phyloP scores from a whole-genome alignment of 1,140 invertebrate species.

The Oncopodura yosiiana region DNA sequence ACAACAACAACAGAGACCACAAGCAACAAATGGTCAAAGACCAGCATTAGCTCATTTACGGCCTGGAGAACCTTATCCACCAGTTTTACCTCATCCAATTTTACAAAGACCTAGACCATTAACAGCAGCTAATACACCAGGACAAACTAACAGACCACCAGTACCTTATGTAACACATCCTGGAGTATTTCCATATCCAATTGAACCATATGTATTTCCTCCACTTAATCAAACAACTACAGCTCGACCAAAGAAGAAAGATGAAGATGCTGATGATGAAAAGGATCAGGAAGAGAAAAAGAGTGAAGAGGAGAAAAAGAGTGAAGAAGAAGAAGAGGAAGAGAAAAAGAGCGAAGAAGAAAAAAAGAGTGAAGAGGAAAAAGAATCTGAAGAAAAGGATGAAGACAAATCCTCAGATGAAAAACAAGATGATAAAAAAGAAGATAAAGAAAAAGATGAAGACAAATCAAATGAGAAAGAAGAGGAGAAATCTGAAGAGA shows the following conservation, averaged over 20 bases:
- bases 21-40: not conserved
- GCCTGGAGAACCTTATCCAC: slow-evolving; percentile 11
- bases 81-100: slow-evolving; percentile 1
- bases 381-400: not conserved
- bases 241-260: not conserved
- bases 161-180: slow-evolving; percentile 15
- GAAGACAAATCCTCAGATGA: not conserved
- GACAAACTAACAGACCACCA: slow-evolving; percentile 3
- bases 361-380: not conserved
- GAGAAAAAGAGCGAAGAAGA: not conserved
- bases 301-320: not conserved
- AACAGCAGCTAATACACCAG: not conserved
- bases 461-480: not conserved
- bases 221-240: slow-evolving; percentile 1
- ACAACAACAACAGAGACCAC: not conserved
- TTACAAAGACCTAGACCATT: not conserved
- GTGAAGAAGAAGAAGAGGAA: not conserved
- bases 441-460: not conserved
- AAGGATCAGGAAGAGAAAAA: not conserved
- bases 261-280: not conserved
- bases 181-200: slow-evolving; percentile 6
- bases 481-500: not conserved
- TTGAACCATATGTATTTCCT: slow-evolving; percentile 10
- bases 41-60: slow-evolving; percentile 3
- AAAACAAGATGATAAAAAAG: slow-evolving; percentile 2